phyloP scores from a whole-genome alignment of 2,888 invertebrate genomes.

The Stegophylla sp. region DNA sequence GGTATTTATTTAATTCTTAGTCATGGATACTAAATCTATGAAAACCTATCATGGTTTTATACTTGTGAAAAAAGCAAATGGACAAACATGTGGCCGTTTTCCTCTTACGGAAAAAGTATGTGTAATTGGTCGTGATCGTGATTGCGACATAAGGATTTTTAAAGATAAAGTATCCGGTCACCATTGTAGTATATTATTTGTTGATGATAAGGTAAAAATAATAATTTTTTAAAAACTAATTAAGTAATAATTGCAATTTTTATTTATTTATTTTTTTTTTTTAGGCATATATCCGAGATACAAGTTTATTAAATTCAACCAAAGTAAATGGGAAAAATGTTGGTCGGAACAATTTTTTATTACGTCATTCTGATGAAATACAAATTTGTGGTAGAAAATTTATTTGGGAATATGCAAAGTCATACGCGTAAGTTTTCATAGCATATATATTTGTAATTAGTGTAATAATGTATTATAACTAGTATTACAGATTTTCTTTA shows the following conservation, averaged over 20 bases:
- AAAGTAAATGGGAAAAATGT: slow-evolving; percentile 46
- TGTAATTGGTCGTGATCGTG: slow-evolving; percentile 10
- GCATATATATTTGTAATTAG: neutral
- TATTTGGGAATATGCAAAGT: slow-evolving; percentile 26
- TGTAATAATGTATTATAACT: neutral
- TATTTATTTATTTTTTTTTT: neutral
- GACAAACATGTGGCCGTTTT: slow-evolving; percentile 24
- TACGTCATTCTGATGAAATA: slow-evolving; percentile 42
- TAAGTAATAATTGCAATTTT: neutral
- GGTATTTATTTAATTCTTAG: slow-evolving; percentile 18
- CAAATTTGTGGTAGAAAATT: slow-evolving; percentile 45
- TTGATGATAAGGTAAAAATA: slow-evolving; percentile 38
- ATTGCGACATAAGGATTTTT: slow-evolving; percentile 34
- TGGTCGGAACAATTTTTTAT: slow-evolving; percentile 42
- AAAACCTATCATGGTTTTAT: slow-evolving; percentile 44
- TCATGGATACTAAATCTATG: neutral
- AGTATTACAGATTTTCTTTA: neutral
- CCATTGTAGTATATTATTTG: slow-evolving; percentile 34
- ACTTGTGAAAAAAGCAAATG: slow-evolving; percentile 24
- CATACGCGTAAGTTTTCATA: neutral
- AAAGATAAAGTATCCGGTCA: slow-evolving; percentile 30
- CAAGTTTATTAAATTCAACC: slow-evolving; percentile 28
- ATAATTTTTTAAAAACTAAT: neutral
- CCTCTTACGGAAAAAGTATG: slow-evolving; percentile 35
- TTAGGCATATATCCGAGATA: slow-evolving; percentile 50